phyloP scores from a whole-genome alignment of 2,797 vertebrate genomes.

The Intellagama lesueurii region DNA sequence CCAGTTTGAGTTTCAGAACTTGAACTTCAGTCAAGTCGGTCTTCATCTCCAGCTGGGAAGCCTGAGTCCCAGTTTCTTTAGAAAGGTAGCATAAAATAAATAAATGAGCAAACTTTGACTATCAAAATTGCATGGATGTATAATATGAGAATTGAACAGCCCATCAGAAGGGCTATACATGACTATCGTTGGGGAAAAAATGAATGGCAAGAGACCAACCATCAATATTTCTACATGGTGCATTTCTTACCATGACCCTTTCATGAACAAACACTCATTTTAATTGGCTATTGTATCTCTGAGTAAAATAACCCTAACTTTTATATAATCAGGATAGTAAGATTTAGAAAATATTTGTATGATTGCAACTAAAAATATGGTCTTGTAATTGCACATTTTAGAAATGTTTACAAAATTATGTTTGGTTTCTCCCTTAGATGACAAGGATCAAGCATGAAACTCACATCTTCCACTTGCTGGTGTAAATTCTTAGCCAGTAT shows the following conservation, averaged over 20 bases:
- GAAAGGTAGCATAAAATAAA: no score
- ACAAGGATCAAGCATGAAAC: constrained; percentile 54
- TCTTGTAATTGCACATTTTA: background rate
- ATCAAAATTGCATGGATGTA: background rate
- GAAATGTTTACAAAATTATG: constrained; percentile 23
- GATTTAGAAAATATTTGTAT: constrained; percentile 32
- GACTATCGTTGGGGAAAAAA: background rate
- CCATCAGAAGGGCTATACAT: background rate
- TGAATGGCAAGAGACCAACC: constrained; percentile 16
- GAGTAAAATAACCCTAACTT: background rate
- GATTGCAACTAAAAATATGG: background rate
- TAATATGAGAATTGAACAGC: background rate
- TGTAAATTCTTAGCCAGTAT: constrained; percentile 83
- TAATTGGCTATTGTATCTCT: constrained; percentile 2
- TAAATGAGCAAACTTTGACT: no score
- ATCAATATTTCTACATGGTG: background rate
- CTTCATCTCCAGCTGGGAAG: background rate
- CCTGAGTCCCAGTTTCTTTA: no score
- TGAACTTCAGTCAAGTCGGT: background rate
- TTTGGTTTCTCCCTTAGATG: constrained; percentile 14
- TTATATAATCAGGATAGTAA: background rate
- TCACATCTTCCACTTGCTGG: constrained; percentile 83
- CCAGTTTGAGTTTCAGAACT: background rate
- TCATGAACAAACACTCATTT: constrained; percentile 3
- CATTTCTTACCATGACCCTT: constrained; percentile 25